phyloP scores from a whole-genome alignment of 2,113 vertebrate genomes.

The Delphinus delphis region DNA sequence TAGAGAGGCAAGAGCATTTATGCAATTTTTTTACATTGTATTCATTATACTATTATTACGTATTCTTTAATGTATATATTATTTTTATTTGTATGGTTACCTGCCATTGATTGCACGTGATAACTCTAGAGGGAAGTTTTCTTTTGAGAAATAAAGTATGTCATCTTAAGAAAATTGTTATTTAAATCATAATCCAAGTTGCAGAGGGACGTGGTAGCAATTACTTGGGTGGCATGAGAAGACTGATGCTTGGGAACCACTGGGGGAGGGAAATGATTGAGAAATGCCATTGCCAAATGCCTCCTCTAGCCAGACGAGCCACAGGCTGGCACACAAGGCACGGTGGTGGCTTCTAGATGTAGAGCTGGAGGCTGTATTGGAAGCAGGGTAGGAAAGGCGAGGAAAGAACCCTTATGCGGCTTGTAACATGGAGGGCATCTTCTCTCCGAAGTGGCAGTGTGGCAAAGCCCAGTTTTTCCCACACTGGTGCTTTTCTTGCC shows the following conservation, averaged over 20 bases:
- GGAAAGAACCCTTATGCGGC: not conserved
- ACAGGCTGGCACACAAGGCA: not conserved
- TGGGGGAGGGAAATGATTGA: not conserved
- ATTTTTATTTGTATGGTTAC: not conserved
- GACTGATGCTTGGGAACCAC: not conserved
- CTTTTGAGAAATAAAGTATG: not conserved
- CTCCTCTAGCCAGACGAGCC: not conserved
- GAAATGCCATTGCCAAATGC: conserved; percentile 6
- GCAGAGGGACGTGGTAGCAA: not conserved
- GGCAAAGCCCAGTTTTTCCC: not conserved
- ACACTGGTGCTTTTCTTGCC: not conserved
- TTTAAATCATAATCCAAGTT: not conserved
- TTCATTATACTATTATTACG: not conserved
- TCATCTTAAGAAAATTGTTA: not conserved
- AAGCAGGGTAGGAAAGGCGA: not conserved
- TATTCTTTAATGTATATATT: not conserved
- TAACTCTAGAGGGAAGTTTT: not conserved
- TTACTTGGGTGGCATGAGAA: not conserved
- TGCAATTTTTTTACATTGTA: not conserved
- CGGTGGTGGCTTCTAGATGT: conserved; percentile 41
- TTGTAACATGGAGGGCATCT: not conserved
- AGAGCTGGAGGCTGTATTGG: not conserved
- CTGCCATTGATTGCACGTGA: not conserved
- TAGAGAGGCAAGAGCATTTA: not conserved
- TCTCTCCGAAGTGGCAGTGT: not conserved